These are phyloP conservation scores for Polypedilum pembai DNA, from an alignment of 1,140 invertebrate genomes.

Conservation along the genomic window DNA sequence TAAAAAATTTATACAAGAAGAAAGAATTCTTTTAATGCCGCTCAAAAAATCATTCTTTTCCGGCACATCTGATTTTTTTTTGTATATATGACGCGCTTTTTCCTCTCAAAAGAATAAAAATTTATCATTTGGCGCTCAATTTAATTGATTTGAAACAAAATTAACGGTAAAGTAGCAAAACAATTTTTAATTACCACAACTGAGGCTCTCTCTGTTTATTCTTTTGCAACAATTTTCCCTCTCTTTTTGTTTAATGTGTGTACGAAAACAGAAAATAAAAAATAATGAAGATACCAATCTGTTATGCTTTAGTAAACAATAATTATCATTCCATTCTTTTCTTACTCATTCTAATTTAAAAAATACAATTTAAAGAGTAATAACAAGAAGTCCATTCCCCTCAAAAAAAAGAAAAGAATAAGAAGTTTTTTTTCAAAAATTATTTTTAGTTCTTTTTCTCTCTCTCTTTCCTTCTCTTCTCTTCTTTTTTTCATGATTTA, in stretches of 20 bases:
- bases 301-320: slow-evolving; percentile 28
- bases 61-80: slow-evolving; percentile 2
- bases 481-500: background rate
- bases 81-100: background rate
- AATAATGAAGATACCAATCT: slow-evolving; percentile 1
- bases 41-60: slow-evolving; percentile 20
- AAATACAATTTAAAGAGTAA: too few species aligned
- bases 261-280: too few species aligned
- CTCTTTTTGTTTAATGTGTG: too few species aligned
- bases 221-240: too few species aligned
- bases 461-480: background rate
- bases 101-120: background rate
- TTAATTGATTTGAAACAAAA: slow-evolving; percentile 5
- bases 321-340: slow-evolving; percentile 22
- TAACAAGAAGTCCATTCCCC: too few species aligned
- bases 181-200: too few species aligned
- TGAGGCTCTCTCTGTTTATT: too few species aligned
- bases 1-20: background rate
- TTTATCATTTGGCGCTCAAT: slow-evolving; percentile 18
- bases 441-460: background rate
- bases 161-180: too few species aligned
- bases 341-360: slow-evolving; percentile 3
- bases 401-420: background rate
- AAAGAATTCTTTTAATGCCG: background rate
- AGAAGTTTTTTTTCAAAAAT: background rate